Percentiles rank a stretch among this genome's conserved stretches.
Evolutionary conservation across 1,140 invertebrate genomes (phyloP).

Genomic region (Diuraphis noxia): DNA sequence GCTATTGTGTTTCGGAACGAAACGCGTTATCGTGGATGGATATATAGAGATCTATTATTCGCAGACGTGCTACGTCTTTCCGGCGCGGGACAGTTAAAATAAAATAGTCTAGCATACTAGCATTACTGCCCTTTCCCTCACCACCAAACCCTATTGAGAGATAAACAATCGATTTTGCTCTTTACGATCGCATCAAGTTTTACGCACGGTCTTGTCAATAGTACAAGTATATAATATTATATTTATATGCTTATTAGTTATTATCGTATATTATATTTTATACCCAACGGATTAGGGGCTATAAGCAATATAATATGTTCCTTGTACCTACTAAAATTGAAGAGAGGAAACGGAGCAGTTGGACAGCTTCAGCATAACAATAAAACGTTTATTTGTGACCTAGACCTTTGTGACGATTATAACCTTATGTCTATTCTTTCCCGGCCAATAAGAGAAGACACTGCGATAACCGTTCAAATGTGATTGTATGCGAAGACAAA

Average conservation of each 20-base stretch:
- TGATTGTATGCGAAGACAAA: not conserved
- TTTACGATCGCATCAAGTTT: not conserved
- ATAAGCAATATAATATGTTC: too few relatives aligned
- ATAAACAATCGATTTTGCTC: not conserved
- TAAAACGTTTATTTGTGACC: not conserved
- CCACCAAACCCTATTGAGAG: not conserved
- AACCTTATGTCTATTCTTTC: not conserved
- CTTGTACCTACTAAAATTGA: not conserved
- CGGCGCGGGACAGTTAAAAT: not conserved
- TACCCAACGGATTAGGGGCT: not conserved
- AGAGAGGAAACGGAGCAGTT: not conserved
- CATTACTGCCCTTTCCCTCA: not conserved
- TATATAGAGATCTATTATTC: not conserved
- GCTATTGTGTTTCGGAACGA: conserved; percentile 17
- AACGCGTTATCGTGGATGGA: not conserved
- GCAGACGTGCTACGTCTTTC: conserved; percentile 21
- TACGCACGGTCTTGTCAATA: not conserved
- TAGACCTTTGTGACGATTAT: not conserved
- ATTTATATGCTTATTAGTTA: not conserved
- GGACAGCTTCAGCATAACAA: not conserved
- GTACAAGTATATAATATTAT: not conserved
- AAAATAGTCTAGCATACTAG: not conserved
- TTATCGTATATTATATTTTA: not conserved
- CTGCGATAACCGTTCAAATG: not conserved
- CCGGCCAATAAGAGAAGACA: not conserved